These are phyloP conservation scores for Apodemus agrarius DNA, from an alignment of 2,797 vertebrate genomes.

Conservation along the genomic window DNA sequence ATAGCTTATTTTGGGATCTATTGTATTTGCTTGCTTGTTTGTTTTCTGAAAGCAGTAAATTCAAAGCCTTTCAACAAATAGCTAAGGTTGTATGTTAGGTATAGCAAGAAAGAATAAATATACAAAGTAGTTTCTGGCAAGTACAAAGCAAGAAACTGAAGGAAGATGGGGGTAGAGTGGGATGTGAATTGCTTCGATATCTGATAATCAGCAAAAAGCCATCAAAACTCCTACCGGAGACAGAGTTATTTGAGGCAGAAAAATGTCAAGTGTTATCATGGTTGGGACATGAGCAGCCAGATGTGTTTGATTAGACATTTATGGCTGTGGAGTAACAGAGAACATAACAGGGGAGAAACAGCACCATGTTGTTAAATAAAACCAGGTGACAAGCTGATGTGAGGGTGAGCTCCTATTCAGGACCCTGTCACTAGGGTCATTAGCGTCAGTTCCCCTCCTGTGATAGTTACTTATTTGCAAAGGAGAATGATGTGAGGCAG, in stretches of 20 bases:
- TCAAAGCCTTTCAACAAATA: background rate
- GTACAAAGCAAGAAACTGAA: background rate
- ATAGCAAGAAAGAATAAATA: background rate
- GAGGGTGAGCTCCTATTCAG: background rate
- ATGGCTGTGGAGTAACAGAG: background rate
- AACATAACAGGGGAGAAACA: background rate
- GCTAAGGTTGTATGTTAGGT: background rate
- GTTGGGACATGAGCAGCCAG: background rate
- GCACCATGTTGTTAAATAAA: background rate
- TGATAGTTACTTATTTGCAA: background rate
- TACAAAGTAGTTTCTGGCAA: background rate
- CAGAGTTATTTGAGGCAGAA: background rate
- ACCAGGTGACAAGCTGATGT: rapidly evolving
- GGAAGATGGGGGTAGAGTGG: background rate
- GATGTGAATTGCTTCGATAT: background rate
- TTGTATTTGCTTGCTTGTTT: background rate
- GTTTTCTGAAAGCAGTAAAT: background rate
- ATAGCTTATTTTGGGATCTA: background rate
- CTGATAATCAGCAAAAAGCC: background rate
- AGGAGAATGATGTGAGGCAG: background rate
- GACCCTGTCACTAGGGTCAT: background rate
- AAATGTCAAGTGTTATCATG: background rate
- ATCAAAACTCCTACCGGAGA: background rate
- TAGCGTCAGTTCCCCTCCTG: background rate
- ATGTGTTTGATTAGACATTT: background rate